Conservation (phyloP, 2,888 invertebrate species). For the Lochmaea capreae region DNA sequence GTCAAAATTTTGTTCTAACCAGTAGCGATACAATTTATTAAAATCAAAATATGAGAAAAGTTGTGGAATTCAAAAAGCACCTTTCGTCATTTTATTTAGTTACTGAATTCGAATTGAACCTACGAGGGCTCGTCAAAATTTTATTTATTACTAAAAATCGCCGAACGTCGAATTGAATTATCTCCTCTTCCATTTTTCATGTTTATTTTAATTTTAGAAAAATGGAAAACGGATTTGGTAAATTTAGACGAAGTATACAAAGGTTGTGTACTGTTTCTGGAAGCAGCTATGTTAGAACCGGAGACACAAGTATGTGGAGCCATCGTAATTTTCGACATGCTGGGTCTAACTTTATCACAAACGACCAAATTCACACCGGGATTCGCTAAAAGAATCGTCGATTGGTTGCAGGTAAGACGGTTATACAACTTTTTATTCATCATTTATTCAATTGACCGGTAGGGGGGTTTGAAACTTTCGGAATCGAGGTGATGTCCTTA, state of each 20-base stretch:
- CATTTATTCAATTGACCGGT: no score
- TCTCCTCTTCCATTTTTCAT: no score
- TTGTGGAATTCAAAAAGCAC: no score
- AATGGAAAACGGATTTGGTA: conserved; percentile 86
- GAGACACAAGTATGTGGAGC: conserved; percentile 81
- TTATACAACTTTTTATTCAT: no score
- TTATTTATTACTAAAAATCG: no score
- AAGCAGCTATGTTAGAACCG: conserved; percentile 86
- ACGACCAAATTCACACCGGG: conserved; percentile 88
- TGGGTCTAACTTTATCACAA: conserved; percentile 83
- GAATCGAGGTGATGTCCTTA: not conserved
- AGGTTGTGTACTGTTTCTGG: conserved; percentile 82
- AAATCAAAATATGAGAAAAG: no score
- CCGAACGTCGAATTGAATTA: no score
- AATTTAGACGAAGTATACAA: conserved; percentile 85
- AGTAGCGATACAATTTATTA: no score
- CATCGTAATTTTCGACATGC: conserved; percentile 87
- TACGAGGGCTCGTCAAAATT: no score
- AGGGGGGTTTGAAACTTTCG: not conserved
- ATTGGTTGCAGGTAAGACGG: conserved; percentile 77
- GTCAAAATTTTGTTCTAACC: no score
- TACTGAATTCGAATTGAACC: no score
- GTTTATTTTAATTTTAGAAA: conserved; percentile 67
- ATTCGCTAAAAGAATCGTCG: conserved; percentile 86
- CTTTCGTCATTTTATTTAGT: no score